phyloP scores from a whole-genome alignment of 53 echinoderm and acorn worm species.

The Glandiceps talaboti region DNA sequence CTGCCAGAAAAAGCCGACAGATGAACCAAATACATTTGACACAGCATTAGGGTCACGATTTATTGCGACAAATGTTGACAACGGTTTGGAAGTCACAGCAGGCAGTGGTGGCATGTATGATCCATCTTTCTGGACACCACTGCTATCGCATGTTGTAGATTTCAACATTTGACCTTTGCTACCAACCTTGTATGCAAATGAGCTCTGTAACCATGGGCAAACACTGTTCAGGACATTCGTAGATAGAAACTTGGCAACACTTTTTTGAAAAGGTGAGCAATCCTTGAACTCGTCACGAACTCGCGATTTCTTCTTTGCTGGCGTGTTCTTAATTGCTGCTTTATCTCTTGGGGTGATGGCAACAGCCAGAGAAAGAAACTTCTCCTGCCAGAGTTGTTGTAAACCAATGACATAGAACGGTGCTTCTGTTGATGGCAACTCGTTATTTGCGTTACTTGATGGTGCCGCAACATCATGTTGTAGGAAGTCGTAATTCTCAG shows the following conservation, averaged over 20 bases:
- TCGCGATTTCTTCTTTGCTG: slow-evolving; percentile 29
- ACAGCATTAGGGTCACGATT: slow-evolving; percentile 29
- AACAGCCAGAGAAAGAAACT: slow-evolving; percentile 28
- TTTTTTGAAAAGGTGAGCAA: slow-evolving; percentile 49
- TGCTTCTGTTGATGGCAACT: slow-evolving; percentile 17
- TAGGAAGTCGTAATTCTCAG: slow-evolving; percentile 55
- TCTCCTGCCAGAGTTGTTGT: slow-evolving; percentile 50
- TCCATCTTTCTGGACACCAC: slow-evolving; percentile 40
- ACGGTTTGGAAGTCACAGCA: slow-evolving; percentile 54
- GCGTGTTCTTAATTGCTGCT: slow-evolving; percentile 9
- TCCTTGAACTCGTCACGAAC: slow-evolving; percentile 32
- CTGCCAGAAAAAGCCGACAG: slow-evolving; percentile 80
- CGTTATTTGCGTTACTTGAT: slow-evolving; percentile 2
- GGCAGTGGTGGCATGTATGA: slow-evolving; percentile 68
- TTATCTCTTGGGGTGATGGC: slow-evolving; percentile 50
- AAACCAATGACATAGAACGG: slow-evolving; percentile 78
- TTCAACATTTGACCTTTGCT: slow-evolving; percentile 36
- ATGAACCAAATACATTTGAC: slow-evolving; percentile 28
- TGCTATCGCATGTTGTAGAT: slow-evolving; percentile 15
- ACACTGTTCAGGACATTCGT: slow-evolving; percentile 41
- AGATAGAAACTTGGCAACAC: slow-evolving; percentile 50
- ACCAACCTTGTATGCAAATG: slow-evolving; percentile 33
- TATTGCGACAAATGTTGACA: slow-evolving; percentile 52
- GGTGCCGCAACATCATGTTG: slow-evolving; percentile 3
- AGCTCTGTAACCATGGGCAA: slow-evolving; percentile 52